phyloP scores from a whole-genome alignment of 2,113 vertebrate species.

The Ursus arctos region DNA sequence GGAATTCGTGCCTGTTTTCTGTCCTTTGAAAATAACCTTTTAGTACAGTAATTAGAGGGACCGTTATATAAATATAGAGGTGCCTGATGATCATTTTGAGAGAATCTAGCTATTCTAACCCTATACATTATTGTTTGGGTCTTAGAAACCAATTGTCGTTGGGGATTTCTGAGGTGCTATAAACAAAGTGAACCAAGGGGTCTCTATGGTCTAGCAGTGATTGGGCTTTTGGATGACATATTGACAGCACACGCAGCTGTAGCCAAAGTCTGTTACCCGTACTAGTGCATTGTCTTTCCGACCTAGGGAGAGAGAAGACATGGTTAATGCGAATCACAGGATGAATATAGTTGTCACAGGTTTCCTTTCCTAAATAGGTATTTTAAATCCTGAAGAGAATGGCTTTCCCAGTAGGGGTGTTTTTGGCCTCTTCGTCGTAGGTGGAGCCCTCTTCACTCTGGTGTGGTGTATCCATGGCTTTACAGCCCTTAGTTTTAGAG shows the following conservation, averaged over 20 bases:
- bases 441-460: not conserved
- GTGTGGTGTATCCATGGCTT: not conserved
- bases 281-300: not conserved
- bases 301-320: not conserved
- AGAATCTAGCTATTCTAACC: not conserved
- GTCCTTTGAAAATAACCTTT: not conserved
- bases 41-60: not conserved
- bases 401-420: not conserved
- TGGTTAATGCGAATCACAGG: not conserved
- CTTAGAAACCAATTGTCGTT: not conserved
- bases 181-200: not conserved
- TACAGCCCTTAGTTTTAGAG: not conserved
- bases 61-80: not conserved
- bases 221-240: not conserved
- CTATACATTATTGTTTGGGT: not conserved
- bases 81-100: not conserved
- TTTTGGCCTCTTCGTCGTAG: not conserved
- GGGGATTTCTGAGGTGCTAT: not conserved
- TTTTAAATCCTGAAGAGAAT: not conserved
- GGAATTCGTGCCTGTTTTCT: not conserved
- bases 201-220: not conserved
- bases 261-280: not conserved
- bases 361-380: not conserved
- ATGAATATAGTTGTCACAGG: not conserved
- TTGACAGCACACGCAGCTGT: not conserved